Percentiles rank a stretch among this genome's conserved stretches.
phyloP scores from a whole-genome alignment of 2,797 vertebrate species.

The Amblyopsis hoosieri region DNA sequence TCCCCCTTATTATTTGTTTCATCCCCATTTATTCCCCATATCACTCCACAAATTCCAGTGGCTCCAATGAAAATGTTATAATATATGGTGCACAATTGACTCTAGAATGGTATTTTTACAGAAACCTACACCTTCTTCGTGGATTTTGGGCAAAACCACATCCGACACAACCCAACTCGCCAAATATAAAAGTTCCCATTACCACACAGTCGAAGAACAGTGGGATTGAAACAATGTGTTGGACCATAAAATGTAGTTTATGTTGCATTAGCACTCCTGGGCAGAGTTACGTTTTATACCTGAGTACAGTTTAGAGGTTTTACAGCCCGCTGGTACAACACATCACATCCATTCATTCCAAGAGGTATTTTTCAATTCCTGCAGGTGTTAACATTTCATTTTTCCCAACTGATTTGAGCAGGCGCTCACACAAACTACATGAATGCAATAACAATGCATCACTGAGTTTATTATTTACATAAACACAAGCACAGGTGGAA shows the following conservation, averaged over 20 bases:
- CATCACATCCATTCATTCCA: background rate
- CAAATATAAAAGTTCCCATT: background rate
- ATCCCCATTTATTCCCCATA: too few relatives aligned
- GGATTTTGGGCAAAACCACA: slow-evolving; percentile 3
- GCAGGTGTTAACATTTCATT: slow-evolving; percentile 11
- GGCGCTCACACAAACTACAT: background rate
- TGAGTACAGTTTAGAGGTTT: slow-evolving; percentile 19
- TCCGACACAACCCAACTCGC: background rate
- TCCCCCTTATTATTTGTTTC: background rate
- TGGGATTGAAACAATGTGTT: slow-evolving; percentile 15
- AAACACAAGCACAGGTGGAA: slow-evolving; percentile 20
- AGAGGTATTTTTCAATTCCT: background rate
- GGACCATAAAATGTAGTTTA: slow-evolving; percentile 14
- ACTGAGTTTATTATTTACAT: background rate
- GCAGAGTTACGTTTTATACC: slow-evolving; percentile 6
- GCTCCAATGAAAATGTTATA: background rate
- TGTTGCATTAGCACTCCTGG: slow-evolving; percentile 7
- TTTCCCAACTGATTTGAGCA: slow-evolving; percentile 3
- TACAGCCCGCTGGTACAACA: slow-evolving; percentile 12
- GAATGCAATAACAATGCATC: slow-evolving; percentile 11
- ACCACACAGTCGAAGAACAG: background rate
- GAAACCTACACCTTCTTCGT: background rate
- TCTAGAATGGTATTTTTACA: background rate
- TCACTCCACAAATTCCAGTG: background rate
- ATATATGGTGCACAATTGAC: background rate